These are phyloP conservation scores for Sphenopsis melanotis DNA, from an alignment of 2,797 vertebrate species.

Conservation along the genomic window DNA sequence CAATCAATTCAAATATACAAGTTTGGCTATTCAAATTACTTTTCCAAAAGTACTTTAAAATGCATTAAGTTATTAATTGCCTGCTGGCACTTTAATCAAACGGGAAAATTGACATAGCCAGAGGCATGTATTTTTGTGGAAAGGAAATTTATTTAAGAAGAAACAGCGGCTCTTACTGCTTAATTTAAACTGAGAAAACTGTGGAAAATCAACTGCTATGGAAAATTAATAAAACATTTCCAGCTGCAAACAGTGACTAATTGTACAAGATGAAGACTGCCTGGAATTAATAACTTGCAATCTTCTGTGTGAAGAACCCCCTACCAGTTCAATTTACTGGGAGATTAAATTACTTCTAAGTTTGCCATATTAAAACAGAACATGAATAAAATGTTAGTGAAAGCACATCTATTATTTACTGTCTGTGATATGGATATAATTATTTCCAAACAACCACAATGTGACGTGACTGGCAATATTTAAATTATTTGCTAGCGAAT, in stretches of 20 bases:
- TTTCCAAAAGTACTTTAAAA: constrained; percentile 86
- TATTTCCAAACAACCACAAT: constrained; percentile 85
- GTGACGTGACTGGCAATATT: constrained; percentile 83
- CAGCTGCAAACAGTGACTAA: constrained; percentile 90
- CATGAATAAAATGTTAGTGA: constrained; percentile 83
- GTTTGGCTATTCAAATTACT: constrained; percentile 85
- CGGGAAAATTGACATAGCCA: constrained; percentile 84
- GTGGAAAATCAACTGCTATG: constrained; percentile 83
- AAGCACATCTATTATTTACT: constrained; percentile 91
- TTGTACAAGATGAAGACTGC: constrained; percentile 87
- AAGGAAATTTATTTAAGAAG: constrained; percentile 85
- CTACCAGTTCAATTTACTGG: constrained; percentile 87
- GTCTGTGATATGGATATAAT: constrained; percentile 94
- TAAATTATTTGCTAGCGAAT: constrained; percentile 73
- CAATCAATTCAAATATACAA: constrained; percentile 82
- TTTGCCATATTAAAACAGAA: constrained; percentile 90
- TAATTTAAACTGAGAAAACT: constrained; percentile 85
- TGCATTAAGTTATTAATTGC: constrained; percentile 88
- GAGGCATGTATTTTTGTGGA: constrained; percentile 82
- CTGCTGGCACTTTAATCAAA: constrained; percentile 86
- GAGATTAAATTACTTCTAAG: constrained; percentile 92
- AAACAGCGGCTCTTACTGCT: constrained; percentile 83
- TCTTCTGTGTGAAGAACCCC: constrained; percentile 87
- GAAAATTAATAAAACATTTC: constrained; percentile 87
- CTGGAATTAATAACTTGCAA: constrained; percentile 87